Base-by-base conservation (phyloP, 1,140 invertebrate species). In the Pseudomyrmex dendroicus region DNA sequence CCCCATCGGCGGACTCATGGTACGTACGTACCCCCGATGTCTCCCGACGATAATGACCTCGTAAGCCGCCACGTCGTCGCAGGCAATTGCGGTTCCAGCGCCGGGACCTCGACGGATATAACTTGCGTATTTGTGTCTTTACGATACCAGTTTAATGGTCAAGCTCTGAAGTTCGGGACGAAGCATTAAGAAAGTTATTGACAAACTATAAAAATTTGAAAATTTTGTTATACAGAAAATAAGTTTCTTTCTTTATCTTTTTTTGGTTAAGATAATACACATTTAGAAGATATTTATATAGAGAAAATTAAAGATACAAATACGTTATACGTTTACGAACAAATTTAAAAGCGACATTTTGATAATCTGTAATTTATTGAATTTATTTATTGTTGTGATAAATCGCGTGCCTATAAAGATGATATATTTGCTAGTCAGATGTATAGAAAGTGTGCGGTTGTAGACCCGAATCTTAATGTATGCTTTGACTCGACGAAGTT, bases 21-120 rank as follows among this genome's bases (percentile, higher is more conserved):
- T 64, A 64, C 35, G 5, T 35, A 35, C 35, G 2, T 25, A 25
- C 35, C 5, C 35, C 15, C 54, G 61, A 22, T 64, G 12, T 50
- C 73, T 54, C n/a, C 0, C 76, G 22, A 78, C 80, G 86, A 87
- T 84, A 87, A 84, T 87, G 86, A 87, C 86, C 86, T 56, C 83
- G 70, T 70, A 72, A 74, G 52, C 15, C 8, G 35, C 5, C 35
- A 7, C 35, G 35, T 4, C 17, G 22, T 20, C 61, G 22, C 2
- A 13, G 25, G 0, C 10, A 73, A 35, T 54, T 22, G 54, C 44
- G 10, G 10, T 57, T 80, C 4, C 44, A 59, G 0, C 56, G n/a
- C 1, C 52, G 9, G 20, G 15, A 48, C 44, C 52, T 57, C 10
- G 17, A 7, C 20, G 1, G 12, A 70, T 4, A 7, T 5, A 13